A percentile compares a stretch with the other conserved stretches of the same genome.
phyloP scores from a whole-genome alignment of 2,797 vertebrate species.

The Malacoctenus gilli region DNA sequence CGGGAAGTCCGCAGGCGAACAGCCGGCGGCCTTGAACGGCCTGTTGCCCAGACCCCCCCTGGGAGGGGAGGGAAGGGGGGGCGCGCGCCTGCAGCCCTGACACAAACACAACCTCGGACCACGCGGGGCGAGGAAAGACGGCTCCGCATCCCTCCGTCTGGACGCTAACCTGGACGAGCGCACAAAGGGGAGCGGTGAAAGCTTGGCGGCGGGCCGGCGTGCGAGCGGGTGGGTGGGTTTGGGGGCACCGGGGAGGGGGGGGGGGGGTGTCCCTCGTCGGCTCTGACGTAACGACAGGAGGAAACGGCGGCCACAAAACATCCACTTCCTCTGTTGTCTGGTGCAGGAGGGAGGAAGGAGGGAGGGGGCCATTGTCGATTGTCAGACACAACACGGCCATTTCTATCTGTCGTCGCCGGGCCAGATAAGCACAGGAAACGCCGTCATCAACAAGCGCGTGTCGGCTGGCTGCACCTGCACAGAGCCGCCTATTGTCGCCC shows the following conservation, averaged over 20 bases:
- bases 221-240: constrained; percentile 2
- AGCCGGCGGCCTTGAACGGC: constrained; percentile 46
- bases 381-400: constrained; percentile 72
- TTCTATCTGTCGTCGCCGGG: constrained; percentile 55
- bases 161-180: constrained; percentile 60
- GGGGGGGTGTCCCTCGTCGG: constrained; percentile 45
- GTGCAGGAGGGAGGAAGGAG: constrained; percentile 5
- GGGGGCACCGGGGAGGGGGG: constrained; percentile 31
- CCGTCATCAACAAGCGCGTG: constrained; percentile 44
- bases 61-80: no score
- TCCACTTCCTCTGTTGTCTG: constrained; percentile 60
- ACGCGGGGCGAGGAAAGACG: constrained; percentile 52
- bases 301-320: constrained; percentile 60
- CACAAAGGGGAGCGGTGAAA: constrained; percentile 40
- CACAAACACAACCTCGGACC: constrained; percentile 26
- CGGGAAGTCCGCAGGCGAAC: constrained; percentile 69
- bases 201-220: background rate
- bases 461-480: constrained; percentile 67
- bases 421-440: constrained; percentile 71
- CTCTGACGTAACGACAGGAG: constrained; percentile 50
- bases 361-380: constrained; percentile 44
- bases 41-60: constrained; percentile 49
- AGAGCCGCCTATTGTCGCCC: constrained; percentile 57
- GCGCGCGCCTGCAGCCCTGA: constrained; percentile 32
- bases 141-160: constrained; percentile 24